Conservation (phyloP, 2,113 vertebrate species). For the Vombatus ursinus region DNA sequence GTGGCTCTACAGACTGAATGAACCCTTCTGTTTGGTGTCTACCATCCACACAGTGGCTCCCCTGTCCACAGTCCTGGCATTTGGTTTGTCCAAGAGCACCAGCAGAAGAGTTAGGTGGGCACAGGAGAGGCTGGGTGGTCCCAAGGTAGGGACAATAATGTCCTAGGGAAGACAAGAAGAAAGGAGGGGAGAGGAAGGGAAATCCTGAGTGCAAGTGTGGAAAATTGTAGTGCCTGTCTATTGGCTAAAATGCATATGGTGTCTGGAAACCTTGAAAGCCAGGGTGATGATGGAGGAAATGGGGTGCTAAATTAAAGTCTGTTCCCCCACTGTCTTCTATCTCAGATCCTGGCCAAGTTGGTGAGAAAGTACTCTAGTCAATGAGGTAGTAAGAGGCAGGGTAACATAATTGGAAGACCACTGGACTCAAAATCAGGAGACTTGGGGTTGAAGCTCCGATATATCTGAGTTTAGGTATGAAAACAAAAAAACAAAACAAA, state of each 20-base stretch:
- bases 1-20: neutral
- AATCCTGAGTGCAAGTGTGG: too few relatives aligned
- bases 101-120: constrained; percentile 77
- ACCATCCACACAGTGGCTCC: constrained; percentile 67
- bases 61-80: constrained; percentile 81
- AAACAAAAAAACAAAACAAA: neutral
- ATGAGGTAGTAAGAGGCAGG: neutral
- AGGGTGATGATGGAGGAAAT: neutral
- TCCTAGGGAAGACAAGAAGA: constrained; percentile 67
- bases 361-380: neutral
- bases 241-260: neutral
- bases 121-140: constrained; percentile 79
- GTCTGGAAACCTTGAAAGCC: neutral
- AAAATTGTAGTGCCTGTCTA: neutral
- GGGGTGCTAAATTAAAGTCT: neutral
- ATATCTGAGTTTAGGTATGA: neutral
- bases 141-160: constrained; percentile 81
- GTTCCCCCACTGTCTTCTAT: neutral
- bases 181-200: neutral
- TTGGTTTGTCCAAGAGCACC: constrained; percentile 76
- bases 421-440: neutral
- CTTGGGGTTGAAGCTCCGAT: neutral
- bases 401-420: neutral
- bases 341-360: neutral
- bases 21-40: constrained; percentile 21